Percentiles rank a stretch among this genome's conserved stretches.
Evolutionary conservation across 30 jellyfish, hydroid and myxozoan genomes (phyloP).

Genomic region (Hydractinia symbiolongicarpus): DNA sequence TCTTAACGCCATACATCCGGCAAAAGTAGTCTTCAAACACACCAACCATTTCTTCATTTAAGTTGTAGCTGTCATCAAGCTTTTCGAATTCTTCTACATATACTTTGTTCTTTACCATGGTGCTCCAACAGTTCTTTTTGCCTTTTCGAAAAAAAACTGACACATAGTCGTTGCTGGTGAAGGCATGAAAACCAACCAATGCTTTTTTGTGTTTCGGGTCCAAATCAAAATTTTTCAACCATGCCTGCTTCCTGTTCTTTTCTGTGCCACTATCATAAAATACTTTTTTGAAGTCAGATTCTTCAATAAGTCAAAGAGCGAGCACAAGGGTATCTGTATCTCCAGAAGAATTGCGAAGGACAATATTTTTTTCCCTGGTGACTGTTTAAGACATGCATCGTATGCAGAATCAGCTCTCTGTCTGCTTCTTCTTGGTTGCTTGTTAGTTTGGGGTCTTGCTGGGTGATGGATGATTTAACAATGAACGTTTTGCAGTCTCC

Average conservation of each 20-base stretch:
- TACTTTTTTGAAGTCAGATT: conserved; percentile 26
- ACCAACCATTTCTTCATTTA: not conserved
- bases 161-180: not conserved
- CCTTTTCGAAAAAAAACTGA: conserved; percentile 28
- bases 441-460: not conserved
- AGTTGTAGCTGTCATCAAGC: not conserved
- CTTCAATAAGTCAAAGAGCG: not conserved
- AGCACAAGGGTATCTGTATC: conserved; percentile 31
- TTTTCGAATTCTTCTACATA: not conserved
- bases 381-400: conserved; percentile 32
- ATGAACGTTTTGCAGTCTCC: no score
- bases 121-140: conserved; percentile 10
- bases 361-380: conserved; percentile 15
- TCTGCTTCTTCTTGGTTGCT: conserved; percentile 56
- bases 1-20: not conserved
- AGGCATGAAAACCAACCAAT: conserved; percentile 48
- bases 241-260: not conserved
- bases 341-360: conserved; percentile 7
- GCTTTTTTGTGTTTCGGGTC: not conserved
- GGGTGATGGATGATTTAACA: no score
- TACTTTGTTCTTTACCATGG: not conserved
- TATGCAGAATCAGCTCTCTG: conserved; percentile 41
- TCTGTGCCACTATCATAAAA: conserved; percentile 31
- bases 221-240: not conserved
- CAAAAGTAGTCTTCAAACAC: not conserved